Conservation (phyloP, 2,113 vertebrate species). For the Eubucco bourcierii region DNA sequence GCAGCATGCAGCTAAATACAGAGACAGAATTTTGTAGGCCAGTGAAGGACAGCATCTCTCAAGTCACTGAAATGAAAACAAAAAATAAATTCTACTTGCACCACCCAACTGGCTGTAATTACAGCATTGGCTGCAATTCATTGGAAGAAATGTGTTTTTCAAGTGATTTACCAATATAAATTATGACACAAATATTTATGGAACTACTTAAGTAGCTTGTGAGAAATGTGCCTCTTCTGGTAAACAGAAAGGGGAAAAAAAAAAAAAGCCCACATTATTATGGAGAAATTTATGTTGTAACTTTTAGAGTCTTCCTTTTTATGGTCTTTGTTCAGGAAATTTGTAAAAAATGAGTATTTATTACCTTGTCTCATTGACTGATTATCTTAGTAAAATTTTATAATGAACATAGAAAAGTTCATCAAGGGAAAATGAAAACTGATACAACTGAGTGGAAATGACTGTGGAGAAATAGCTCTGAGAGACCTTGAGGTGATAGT, state of each 20-base stretch:
- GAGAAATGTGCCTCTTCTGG: slow-evolving; percentile 40
- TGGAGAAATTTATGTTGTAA: background rate
- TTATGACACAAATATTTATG: slow-evolving; percentile 40
- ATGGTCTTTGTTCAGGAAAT: background rate
- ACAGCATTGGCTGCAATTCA: slow-evolving; percentile 16
- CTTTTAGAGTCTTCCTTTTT: slow-evolving; percentile 38
- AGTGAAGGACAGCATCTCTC: background rate
- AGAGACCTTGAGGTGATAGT: background rate
- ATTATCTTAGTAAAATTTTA: background rate
- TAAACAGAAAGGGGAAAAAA: slow-evolving; percentile 5
- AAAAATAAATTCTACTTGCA: slow-evolving; percentile 53
- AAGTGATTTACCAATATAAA: slow-evolving; percentile 63
- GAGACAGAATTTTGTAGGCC: slow-evolving; percentile 42
- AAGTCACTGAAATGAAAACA: slow-evolving; percentile 52
- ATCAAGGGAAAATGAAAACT: background rate
- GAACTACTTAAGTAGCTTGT: slow-evolving; percentile 24
- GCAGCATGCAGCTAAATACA: slow-evolving; percentile 21
- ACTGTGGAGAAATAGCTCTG: background rate
- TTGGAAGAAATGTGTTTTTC: slow-evolving; percentile 48
- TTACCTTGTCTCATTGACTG: background rate
- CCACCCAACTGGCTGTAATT: background rate
- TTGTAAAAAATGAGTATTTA: background rate
- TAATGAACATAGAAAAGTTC: background rate
- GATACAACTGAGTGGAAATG: background rate
- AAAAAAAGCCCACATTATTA: background rate